phyloP scores from a whole-genome alignment of 2,888 invertebrate genomes.

The Drosophila subsilvestris region DNA sequence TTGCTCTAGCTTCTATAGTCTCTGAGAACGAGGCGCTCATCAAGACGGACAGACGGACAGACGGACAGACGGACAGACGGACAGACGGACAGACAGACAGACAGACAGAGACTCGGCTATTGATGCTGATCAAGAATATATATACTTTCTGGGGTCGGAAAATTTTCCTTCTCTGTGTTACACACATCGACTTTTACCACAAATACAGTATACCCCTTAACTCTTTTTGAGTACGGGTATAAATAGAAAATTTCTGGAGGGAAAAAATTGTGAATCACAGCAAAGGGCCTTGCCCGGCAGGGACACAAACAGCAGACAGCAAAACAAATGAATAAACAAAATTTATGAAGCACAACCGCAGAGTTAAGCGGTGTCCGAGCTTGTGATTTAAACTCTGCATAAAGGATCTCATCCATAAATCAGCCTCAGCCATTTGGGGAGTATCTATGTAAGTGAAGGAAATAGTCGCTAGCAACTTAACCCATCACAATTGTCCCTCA shows the following conservation, averaged over 20 bases:
- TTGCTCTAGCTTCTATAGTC: no score
- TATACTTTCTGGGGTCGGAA: no score
- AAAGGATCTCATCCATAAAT: conserved; percentile 29
- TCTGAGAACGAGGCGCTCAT: no score
- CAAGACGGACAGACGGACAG: no score
- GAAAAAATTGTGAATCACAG: conserved; percentile 27
- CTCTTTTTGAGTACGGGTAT: no score
- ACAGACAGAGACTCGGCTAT: no score
- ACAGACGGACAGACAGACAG: no score
- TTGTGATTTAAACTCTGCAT: conserved; percentile 58
- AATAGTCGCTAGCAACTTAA: conserved; percentile 49
- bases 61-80: no score
- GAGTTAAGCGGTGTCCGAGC: conserved; percentile 52
- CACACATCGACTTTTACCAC: no score
- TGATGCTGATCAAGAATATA: no score
- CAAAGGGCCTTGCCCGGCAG: conserved; percentile 30
- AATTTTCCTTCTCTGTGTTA: no score
- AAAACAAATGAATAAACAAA: conserved; percentile 65
- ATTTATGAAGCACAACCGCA: conserved; percentile 65
- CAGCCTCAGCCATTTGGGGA: background rate
- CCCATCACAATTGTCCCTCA: conserved; percentile 26
- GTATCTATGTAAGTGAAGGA: background rate
- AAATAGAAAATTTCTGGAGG: conserved; percentile 19
- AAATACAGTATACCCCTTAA: no score
- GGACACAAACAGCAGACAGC: conserved; percentile 15